A percentile compares a stretch with the other conserved stretches of the same genome.
Conservation (phyloP, 2,888 invertebrate genomes). For the Drosophila trichaetosa region DNA sequence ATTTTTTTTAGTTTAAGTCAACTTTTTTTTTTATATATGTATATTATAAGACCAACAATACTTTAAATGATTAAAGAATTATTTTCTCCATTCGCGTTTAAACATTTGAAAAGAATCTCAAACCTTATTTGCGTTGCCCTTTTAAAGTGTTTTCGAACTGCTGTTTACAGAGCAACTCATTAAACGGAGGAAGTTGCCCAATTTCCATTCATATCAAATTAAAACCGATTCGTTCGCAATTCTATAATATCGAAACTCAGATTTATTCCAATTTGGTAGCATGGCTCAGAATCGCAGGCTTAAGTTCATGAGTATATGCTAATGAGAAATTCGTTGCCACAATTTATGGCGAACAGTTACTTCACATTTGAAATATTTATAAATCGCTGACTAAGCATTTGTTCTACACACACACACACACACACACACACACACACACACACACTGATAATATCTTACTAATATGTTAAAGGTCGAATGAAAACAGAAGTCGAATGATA, state of each 20-base stretch:
- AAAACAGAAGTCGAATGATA: not conserved
- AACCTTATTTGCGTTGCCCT: not conserved
- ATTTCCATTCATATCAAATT: conserved; percentile 21
- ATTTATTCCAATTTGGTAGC: conserved; percentile 16
- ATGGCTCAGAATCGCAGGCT: conserved; percentile 17
- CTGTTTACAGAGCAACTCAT: conserved; percentile 1
- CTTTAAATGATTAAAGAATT: not conserved
- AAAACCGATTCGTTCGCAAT: conserved; percentile 9
- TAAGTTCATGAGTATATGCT: conserved; percentile 1
- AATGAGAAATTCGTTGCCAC: not conserved
- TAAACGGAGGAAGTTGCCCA: conserved; percentile 14
- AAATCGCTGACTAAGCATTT: not conserved
- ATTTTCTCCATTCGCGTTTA: not conserved
- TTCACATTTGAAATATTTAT: not conserved
- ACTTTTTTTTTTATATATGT: not conserved
- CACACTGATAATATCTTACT: not conserved
- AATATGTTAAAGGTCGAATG: not conserved
- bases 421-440: not conserved
- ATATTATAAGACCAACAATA: not conserved
- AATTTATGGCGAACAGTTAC: not conserved
- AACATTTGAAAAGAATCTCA: not conserved
- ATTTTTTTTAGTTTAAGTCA: not conserved
- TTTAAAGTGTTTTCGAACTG: conserved; percentile 2
- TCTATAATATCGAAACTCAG: conserved; percentile 4
- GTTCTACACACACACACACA: not conserved